Percentiles rank a stretch among this genome's conserved stretches.
Conservation (phyloP, 2,113 vertebrate genomes). For the Caranx ignobilis region DNA sequence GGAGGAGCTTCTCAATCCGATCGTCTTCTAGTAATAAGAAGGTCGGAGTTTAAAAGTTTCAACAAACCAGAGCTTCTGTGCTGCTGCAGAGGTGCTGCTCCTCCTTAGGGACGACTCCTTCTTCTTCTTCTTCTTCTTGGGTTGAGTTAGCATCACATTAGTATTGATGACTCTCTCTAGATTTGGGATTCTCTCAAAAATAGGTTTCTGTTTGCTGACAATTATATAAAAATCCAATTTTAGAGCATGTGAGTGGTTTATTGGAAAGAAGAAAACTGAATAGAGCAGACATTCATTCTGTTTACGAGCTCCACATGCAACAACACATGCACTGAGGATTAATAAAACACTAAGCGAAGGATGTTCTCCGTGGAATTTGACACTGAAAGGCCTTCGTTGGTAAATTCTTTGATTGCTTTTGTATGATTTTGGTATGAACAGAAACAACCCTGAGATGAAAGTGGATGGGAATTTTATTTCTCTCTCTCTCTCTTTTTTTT, state of each 20-base stretch:
- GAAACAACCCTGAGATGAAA: not conserved
- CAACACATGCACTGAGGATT: not conserved
- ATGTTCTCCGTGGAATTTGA: conserved; percentile 5
- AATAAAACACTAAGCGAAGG: not conserved
- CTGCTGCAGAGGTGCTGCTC: not conserved
- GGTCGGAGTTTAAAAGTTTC: too few species aligned
- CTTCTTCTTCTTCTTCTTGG: not conserved
- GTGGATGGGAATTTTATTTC: not conserved
- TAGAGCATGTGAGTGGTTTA: not conserved
- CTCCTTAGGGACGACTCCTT: not conserved
- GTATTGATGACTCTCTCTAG: not conserved
- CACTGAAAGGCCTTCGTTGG: not conserved
- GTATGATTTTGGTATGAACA: conserved; percentile 25
- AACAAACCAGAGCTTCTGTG: not conserved
- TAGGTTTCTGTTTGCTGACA: not conserved
- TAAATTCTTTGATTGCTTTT: conserved; percentile 7
- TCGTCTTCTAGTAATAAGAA: too few species aligned
- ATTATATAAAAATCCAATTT: not conserved
- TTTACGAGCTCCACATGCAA: conserved; percentile 9
- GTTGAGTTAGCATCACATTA: not conserved
- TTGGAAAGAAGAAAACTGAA: not conserved
- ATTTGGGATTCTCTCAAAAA: not conserved
- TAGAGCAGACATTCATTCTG: not conserved
- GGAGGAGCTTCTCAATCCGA: too few species aligned
- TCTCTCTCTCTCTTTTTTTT: too few species aligned